Base-by-base conservation (phyloP, 37 sponge, comb jelly and placozoan genomes). In the Diacarnus erythraeanus region DNA sequence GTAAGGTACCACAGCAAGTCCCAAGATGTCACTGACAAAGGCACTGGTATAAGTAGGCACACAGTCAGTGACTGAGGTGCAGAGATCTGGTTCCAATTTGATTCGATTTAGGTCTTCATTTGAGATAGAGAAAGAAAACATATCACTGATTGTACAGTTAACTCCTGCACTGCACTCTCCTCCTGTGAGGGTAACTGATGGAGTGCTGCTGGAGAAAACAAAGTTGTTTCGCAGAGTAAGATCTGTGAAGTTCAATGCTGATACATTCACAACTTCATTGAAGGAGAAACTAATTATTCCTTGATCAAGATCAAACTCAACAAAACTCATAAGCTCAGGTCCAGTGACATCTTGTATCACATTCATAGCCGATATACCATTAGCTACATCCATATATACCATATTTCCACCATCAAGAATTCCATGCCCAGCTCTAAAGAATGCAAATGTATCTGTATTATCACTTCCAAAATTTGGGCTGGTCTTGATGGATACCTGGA, bases 221-320 rank as follows among this genome's bases (percentile, higher is more conserved):
- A 83, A 83, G 42, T 83, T 65, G 42, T 57, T 77, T 78, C 91
- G 91, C 0, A 94, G 36, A 2, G 81, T 65, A 23, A 94, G 79
- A 18, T 87, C 77, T 51, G 67, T 74, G 76, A 95, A 78, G 37
- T 80, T 73, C 10, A 95, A 57, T 0, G 92, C 37, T 0, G 69
- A 59, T 20, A 83, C 85, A 76, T 95, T 82, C 36, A 93, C 91
- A 3, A 74, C 82, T 70, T 96, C 94, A n/a, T 34, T 69, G 74
- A 96, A 96, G 56, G 86, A 82, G 40, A 96, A 82, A 2, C 59
- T 58, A 20, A 96, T 41, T 17, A 77, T 25, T 6, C 97, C 94
- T 4, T 63, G 21, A 60, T 83, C 70, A 10, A 93, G 83, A 56
- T 93, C 87, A 63, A 96, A 86, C 70, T 76, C 76, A 41, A 78